Base-by-base conservation (phyloP, 2,888 invertebrate species). In the Philonicus albiceps region DNA sequence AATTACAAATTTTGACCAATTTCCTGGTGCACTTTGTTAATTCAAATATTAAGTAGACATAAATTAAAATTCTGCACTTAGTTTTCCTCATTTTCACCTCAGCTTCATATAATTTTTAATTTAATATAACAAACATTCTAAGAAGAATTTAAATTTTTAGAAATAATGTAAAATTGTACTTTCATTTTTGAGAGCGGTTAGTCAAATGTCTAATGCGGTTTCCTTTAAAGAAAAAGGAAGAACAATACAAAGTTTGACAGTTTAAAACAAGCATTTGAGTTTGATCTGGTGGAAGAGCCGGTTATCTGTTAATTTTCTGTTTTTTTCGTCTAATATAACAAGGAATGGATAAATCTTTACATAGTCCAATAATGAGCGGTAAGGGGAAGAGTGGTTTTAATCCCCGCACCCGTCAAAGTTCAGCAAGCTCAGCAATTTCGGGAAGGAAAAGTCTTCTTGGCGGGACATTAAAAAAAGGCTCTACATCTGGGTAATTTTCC, bases 401-500 rank as follows among this genome's bases (percentile, higher is more conserved):
- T 16, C 86, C 90, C 13, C 89, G 90, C 16, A 89, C 90, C 43
- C 72, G 89, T 81, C 87, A 90, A 88, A 89, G 89, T 87, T 89
- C 90, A 86, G 87, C 89, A 13, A 89, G 89, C 88, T 89, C 90
- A 0, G 88, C 89, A 22, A 89, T 86, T 76, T 90, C 87, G 49
- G 89, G 89, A 3, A 89, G 90, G 1, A 91, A 91, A 89, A 90
- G 91, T 0, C 83, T 90, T 87, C 90, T 89, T 88, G 90, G 90
- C 80, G 75, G 75, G 73, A 89, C 89, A 34, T 87, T 90, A 1
- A 91, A 90, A 74, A 91, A 91, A 88, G 86, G 89, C 0, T 86
- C 90, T 0, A 88, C 49, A 27, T 89, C 90, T 74, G 90, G 91
- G 91, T 90, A 75, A 40, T 75, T n/a, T 75, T 43, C 19, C 13